Base-by-base conservation (phyloP, 2,113 vertebrate genomes). In the Romanogobio albipinnatus region DNA sequence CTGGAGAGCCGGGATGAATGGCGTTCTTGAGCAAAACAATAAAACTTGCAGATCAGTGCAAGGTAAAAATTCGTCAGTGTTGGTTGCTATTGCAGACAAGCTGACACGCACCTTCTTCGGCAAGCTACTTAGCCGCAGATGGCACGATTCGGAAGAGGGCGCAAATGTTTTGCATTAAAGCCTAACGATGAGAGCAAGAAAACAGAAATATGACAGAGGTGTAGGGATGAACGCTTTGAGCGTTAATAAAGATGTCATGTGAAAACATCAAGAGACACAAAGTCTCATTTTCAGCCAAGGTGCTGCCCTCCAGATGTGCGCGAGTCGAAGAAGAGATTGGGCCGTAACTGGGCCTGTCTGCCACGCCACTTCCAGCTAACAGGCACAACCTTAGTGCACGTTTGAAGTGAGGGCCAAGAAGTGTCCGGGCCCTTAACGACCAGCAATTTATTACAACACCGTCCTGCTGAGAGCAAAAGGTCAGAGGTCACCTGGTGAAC, bases 281-380 rank as follows among this genome's bases (percentile, higher is more conserved):
- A 94, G 92, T 93, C 93, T 95, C 93, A 94, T 93, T 94, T 94
- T 93, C 88, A 88, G 92, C 88, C 91, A 89, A 93, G 89, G 91
- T 90, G 88, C 94, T 94, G 93, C 93, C 93, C 91, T 87, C 92
- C 95, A 95, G 95, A 95, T 95, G 95, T 95, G 93, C 80, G 89
- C 85, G 86, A 89, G 84, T 1, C 74, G 76, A 86, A 91, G 89
- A 86, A 73, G 86, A 83, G 86, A 90, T 91, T 90, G 89, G 86
- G 90, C 86, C 87, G 26, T 89, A 87, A 90, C 90, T 86, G 78
- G 90, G 86, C 83, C 77, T 43, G 84, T 89, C 89, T 88, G 90
- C 88, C 91, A 89, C 79, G 90, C 92, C 87, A 87, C 90, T 92
- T 92, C 89, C 89, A 90, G 88, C 92, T 93, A 93, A 95, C 91